Base-by-base conservation (phyloP, 2,113 vertebrate genomes). In the Elaphurus davidianus region DNA sequence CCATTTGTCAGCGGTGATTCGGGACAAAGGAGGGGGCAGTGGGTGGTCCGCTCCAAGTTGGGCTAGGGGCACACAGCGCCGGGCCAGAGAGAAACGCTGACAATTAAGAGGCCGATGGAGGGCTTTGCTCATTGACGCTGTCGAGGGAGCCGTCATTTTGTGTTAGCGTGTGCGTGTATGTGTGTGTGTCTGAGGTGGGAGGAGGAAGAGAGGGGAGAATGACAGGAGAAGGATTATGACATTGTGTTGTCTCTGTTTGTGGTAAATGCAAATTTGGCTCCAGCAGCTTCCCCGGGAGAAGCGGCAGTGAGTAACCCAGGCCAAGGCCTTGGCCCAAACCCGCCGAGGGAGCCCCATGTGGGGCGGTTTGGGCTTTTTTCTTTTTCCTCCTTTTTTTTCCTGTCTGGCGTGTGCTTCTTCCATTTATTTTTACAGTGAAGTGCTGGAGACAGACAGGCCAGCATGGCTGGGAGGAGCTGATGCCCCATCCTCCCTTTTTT, bases 201-300 rank as follows among this genome's bases (percentile, higher is more conserved):
- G 98, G 98, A 97, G 98, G 98, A 82, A 85, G 97, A 97, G 96
- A 95, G 78, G 74, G 67, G 95, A 97, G 97, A 93, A 95, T 97
- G 97, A 98, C 98, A 98, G 94, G 97, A 97, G 98, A 96, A 95
- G 98, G 98, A 98, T 98, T 98, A 98, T 98, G 98, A 98, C 98
- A 98, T 98, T 98, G 98, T 98, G 98, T 96, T 98, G 98, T 98
- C 98, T 98, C 98, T 98, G 98, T 98, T 98, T 98, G 98, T 98
- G 98, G 97, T 97, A 97, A 97, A 97, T 98, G 97, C 97, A 97
- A 93, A 98, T 95, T 28, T 97, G 97, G 98, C 97, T 87, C 94
- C 86, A 50, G 94, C 83, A 43, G 94, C 92, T 95, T 97, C 95
- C 96, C 91, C 21, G 1, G 92, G 97, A 85, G 87, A 57, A 83